A percentile compares a stretch with the other conserved stretches of the same genome.
Conservation (phyloP, 2,797 vertebrate genomes). For the Micropoecilia bifurca region DNA sequence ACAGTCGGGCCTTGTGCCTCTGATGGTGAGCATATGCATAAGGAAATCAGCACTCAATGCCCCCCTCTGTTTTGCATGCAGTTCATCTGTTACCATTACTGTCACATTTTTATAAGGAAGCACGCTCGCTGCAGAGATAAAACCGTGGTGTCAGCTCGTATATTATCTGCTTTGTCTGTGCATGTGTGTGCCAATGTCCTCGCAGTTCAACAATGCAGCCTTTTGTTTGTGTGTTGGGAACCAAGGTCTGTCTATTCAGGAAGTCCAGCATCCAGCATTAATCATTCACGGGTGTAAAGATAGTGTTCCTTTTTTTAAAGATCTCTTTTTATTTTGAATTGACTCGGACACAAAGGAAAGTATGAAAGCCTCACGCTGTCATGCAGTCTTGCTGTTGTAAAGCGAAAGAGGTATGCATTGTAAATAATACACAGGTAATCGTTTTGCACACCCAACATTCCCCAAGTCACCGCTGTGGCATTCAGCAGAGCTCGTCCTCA, state of each 20-base stretch:
- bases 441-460: conserved; percentile 58
- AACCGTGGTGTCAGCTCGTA: conserved; percentile 48
- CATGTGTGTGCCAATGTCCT: conserved; percentile 66
- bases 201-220: conserved; percentile 67
- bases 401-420: conserved; percentile 53
- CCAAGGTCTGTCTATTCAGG: conserved; percentile 58
- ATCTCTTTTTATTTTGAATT: neutral
- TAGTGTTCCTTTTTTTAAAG: conserved; percentile 11
- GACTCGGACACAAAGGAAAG: conserved; percentile 1
- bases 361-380: conserved; percentile 8
- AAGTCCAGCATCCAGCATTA: conserved; percentile 42
- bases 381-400: conserved; percentile 35
- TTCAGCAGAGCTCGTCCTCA: conserved; percentile 35
- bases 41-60: conserved; percentile 76
- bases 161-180: conserved; percentile 73
- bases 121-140: conserved; percentile 71
- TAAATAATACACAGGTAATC: conserved; percentile 60
- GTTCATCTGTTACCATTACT: conserved; percentile 77
- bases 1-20: conserved; percentile 77
- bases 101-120: conserved; percentile 76
- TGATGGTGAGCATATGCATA: conserved; percentile 58
- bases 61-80: conserved; percentile 77
- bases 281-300: conserved; percentile 46
- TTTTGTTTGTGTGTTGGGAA: conserved; percentile 74
- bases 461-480: conserved; percentile 44